A percentile compares a stretch with the other conserved stretches of the same genome.
Conservation (phyloP, 37 sponge, comb jelly and placozoan species). For the Amphimedon queenslandica region DNA sequence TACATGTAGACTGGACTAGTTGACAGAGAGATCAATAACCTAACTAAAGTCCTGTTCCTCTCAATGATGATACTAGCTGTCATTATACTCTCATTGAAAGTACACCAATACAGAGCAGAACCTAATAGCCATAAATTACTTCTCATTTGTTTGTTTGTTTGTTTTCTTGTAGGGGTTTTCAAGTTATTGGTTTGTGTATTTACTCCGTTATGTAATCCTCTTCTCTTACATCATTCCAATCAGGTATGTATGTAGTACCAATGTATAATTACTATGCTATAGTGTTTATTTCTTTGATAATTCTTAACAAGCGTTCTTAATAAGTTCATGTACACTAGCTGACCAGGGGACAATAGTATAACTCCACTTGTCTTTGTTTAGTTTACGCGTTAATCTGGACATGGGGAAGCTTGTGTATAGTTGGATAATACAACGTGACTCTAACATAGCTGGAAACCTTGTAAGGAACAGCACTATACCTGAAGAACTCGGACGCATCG, state of each 20-base stretch:
- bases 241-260: conserved; percentile 55
- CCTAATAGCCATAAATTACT: no score
- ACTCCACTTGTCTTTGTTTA: not conserved
- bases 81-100: conserved; percentile 70
- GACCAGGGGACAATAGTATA: no score
- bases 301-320: not conserved
- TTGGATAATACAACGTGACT: conserved; percentile 83
- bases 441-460: conserved; percentile 79
- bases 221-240: conserved; percentile 97
- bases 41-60: conserved; percentile 88
- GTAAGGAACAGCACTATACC: conserved; percentile 93
- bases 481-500: conserved; percentile 89
- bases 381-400: conserved; percentile 92
- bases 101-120: not conserved
- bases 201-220: conserved; percentile 82
- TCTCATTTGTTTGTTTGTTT: no score
- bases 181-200: conserved; percentile 70
- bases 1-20: conserved; percentile 64
- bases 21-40: conserved; percentile 88
- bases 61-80: conserved; percentile 57
- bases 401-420: conserved; percentile 89
- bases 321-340: no score
- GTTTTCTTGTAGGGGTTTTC: conserved; percentile 50
- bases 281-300: not conserved
- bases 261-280: not conserved